Evolutionary conservation across 2,797 vertebrate genomes (phyloP), one percentile per base, ranked within the genome.

Genomic region (Acipenser ruthenus): DNA sequence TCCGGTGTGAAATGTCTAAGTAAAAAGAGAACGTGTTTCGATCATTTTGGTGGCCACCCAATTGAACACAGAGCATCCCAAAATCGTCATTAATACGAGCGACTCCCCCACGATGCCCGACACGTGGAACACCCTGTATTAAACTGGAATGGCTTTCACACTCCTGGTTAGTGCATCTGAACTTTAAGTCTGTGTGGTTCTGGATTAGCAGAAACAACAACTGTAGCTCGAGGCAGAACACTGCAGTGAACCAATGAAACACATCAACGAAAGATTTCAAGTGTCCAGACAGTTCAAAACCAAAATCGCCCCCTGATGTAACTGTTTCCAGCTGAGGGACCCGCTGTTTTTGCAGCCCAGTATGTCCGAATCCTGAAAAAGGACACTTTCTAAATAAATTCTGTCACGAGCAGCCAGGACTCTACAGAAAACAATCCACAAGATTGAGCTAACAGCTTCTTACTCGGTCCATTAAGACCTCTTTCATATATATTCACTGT

Each of bases 341-440:
- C 12, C 12, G 13, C 11, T 58, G 55, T 13, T 6, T 11, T 1
- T 58, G 55, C 13, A 58, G 55, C 11, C 13, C 13, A 58, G 13
- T 58, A 58, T 58, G 13, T 12, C 13, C 11, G 55, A 6, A 58
- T 5, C 23, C 23, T n/a, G 55, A 58, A 58, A 58, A 58, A 18
- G 55, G 13, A 58, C 55, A n/a, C 9, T 13, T 58, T 58, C 55
- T 58, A 58, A 58, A 58, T 58, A 58, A 58, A 58, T 58, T 58
- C 13, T 6, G 13, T 8, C 8, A 53, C 8, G 4, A 11, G 8
- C 51, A 53, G 10, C 10, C 55, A 4, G 55, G 55, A 10, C 55
- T 58, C n/a, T 9, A 47, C 60, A 62, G 60, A 18, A 37, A 62
- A 18, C 8, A 23, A 62, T 55, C 52, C 15, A 62, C 4, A 23